These are phyloP conservation scores for Anastatus disparis DNA, from an alignment of 1,140 invertebrate species.

Conservation along the genomic window DNA sequence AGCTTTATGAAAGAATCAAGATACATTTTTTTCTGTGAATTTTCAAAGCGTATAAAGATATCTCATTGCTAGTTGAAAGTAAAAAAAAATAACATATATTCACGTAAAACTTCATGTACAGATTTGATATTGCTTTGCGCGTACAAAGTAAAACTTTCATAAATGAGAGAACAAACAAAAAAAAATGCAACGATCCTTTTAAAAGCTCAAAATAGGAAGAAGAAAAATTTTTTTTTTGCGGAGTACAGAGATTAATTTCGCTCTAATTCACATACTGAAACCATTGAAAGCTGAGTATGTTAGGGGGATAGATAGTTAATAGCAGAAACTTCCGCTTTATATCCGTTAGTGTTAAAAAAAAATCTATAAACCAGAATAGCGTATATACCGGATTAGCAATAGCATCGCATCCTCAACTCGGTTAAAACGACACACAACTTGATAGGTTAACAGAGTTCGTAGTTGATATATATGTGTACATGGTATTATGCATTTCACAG, in stretches of 20 bases:
- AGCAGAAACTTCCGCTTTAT: neutral
- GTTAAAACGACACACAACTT: conserved; percentile 19
- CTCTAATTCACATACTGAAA: neutral
- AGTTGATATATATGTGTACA: too few relatives aligned
- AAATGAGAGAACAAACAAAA: conserved; percentile 1
- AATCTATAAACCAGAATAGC: conserved; percentile 13
- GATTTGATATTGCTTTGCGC: too few relatives aligned
- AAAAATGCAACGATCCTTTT: neutral
- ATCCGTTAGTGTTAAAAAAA: neutral
- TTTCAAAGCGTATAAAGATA: too few relatives aligned
- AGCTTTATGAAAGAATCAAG: too few relatives aligned
- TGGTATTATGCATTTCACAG: too few relatives aligned
- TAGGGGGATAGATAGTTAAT: neutral
- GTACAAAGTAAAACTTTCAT: too few relatives aligned
- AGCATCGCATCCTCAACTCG: neutral
- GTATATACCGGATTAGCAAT: too few relatives aligned
- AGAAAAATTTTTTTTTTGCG: neutral
- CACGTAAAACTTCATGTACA: too few relatives aligned
- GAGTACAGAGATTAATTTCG: neutral
- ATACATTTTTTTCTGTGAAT: too few relatives aligned
- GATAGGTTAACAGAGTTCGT: neutral
- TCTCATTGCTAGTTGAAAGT: too few relatives aligned
- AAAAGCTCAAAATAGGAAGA: conserved; percentile 1
- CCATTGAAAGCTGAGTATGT: conserved; percentile 2
- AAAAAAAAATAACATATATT: too few relatives aligned